These are phyloP conservation scores for Blennius ocellaris DNA, from an alignment of 2,113 vertebrate genomes.

Conservation along the genomic window DNA sequence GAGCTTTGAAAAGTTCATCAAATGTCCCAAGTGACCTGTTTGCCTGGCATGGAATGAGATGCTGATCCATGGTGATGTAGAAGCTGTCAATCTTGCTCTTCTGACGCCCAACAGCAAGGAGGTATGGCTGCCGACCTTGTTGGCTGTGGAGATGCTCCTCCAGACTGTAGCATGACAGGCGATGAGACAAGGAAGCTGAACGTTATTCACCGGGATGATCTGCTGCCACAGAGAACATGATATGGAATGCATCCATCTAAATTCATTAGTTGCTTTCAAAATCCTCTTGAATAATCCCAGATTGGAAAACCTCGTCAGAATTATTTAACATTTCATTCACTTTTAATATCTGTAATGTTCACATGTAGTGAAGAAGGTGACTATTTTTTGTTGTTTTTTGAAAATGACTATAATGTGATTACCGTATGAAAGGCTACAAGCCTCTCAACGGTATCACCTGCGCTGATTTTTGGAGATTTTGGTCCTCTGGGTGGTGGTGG, in stretches of 20 bases:
- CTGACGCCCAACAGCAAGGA: conserved; percentile 29
- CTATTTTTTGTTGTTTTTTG: too few species aligned
- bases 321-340: too few species aligned
- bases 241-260: too few species aligned
- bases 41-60: conserved; percentile 43
- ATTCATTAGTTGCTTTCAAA: background rate
- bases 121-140: conserved; percentile 19
- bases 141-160: conserved; percentile 34
- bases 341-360: too few species aligned
- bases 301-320: too few species aligned
- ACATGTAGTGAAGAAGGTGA: background rate
- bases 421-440: conserved; percentile 52
- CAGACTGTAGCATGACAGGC: conserved; percentile 54
- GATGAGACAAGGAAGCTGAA: too few species aligned
- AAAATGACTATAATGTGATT: background rate
- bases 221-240: background rate
- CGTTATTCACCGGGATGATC: conserved; percentile 10
- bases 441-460: conserved; percentile 37
- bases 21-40: conserved; percentile 10
- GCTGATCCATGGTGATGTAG: conserved; percentile 30
- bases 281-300: background rate
- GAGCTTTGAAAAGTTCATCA: conserved; percentile 8
- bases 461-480: conserved; percentile 8
- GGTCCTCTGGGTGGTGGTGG: conserved; percentile 31
- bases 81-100: conserved; percentile 31